Percentiles rank a stretch among this genome's conserved stretches.
These are phyloP conservation scores for Diarsia rubi DNA, from an alignment of 2,888 invertebrate genomes.

Conservation along the genomic window DNA sequence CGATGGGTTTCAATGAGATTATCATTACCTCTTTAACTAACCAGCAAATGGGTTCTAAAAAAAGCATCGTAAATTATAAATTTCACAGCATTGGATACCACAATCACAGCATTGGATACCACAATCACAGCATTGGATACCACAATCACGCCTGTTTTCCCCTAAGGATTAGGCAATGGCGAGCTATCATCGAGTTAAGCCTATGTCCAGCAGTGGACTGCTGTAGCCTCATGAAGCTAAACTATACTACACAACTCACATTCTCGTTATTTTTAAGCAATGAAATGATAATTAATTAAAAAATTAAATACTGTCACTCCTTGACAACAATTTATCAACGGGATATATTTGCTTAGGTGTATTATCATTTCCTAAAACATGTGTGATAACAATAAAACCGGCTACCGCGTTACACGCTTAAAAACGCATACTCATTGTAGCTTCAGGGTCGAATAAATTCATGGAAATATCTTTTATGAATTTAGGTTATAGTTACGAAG, in stretches of 20 bases:
- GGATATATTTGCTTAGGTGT: conserved; percentile 33
- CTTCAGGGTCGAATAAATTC: conserved; percentile 34
- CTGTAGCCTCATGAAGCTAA: not conserved
- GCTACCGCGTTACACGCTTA: not conserved
- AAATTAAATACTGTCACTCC: not conserved
- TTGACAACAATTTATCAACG: conserved; percentile 3
- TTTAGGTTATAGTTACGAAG: not conserved
- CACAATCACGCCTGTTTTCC: not conserved
- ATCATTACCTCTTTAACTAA: not conserved
- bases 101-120: too few relatives aligned
- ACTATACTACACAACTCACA: not conserved
- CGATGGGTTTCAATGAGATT: not conserved
- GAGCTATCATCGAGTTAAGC: not conserved
- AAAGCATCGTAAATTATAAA: not conserved
- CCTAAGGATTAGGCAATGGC: not conserved
- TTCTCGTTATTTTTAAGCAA: not conserved
- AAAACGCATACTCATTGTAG: conserved; percentile 39
- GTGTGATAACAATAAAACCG: conserved; percentile 35
- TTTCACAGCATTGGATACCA: too few relatives aligned
- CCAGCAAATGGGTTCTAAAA: not conserved
- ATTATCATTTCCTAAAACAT: conserved; percentile 18
- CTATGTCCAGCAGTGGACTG: not conserved
- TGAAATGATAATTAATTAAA: conserved; percentile 10
- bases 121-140: too few relatives aligned
- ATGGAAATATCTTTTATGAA: conserved; percentile 13